Conservation (phyloP, 2,888 invertebrate species). For the Anaspis maculata region DNA sequence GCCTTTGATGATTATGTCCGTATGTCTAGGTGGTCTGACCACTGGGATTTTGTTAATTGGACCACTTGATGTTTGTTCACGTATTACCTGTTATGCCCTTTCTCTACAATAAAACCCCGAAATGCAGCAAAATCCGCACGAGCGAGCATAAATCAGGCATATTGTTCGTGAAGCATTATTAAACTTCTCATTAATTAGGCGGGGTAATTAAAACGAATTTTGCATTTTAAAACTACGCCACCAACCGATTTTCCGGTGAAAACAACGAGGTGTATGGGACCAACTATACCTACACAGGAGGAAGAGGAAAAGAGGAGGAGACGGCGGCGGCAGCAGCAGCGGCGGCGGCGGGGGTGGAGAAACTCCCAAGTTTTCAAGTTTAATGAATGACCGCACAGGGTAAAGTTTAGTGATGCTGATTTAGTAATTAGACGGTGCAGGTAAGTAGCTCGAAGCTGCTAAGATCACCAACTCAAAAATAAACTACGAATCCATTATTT, state of each 20-base stretch:
- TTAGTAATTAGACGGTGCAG: slow-evolving; percentile 41
- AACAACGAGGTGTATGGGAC: no score
- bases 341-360: slow-evolving; percentile 18
- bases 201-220: slow-evolving; percentile 29
- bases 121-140: slow-evolving; percentile 11
- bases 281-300: slow-evolving; percentile 5
- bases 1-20: no score
- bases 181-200: slow-evolving; percentile 29
- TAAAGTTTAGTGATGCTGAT: slow-evolving; percentile 40
- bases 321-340: slow-evolving; percentile 11
- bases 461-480: slow-evolving; percentile 15
- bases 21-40: no score
- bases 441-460: slow-evolving; percentile 25
- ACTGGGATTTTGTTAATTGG: no score
- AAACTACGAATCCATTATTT: slow-evolving; percentile 12
- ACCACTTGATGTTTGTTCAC: no score
- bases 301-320: slow-evolving; percentile 16
- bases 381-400: slow-evolving; percentile 43
- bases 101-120: no score
- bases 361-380: slow-evolving; percentile 35
- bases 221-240: slow-evolving; percentile 24
- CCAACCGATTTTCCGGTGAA: slow-evolving; percentile 13
- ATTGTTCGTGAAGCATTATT: slow-evolving; percentile 26
- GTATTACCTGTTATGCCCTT: no score
- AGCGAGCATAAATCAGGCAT: slow-evolving; percentile 21